Evolutionary conservation across 2,113 vertebrate species (phyloP), one percentile per base, ranked within the genome.

Genomic region (Odobenus rosmarus): DNA sequence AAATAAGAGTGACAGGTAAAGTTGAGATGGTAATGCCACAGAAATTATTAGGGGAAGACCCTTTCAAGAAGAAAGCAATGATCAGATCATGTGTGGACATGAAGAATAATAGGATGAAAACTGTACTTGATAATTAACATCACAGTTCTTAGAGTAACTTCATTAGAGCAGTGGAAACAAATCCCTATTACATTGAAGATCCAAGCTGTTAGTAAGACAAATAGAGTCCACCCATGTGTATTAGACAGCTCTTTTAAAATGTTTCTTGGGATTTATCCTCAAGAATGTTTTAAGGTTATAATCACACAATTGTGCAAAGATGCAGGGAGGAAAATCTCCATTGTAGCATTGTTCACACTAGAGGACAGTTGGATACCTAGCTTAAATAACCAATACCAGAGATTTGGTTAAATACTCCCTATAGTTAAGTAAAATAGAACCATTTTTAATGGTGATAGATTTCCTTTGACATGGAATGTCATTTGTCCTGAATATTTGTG

Each of bases 381-480:
- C 10, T 12, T 49, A 53, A 82, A 53, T 59, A 53, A 59, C 33
- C n/a, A 71, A 36, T 28, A 33, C 8, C 26, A 90, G 67, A 82
- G 18, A 74, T 86, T 39, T 81, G 26, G 33, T 85, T 59, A 69
- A 86, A 55, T 80, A 64, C 18, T 94, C 11, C 3, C 42, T 84
- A 16, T 4, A 31, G 11, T 80, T 31, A 95, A 33, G 14, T 79
- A 76, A 84, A 87, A 81, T n/a, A 53, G 4, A 51, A 49, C 15
- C 21, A 64, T 49, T 82, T 83, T 83, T 71, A 91, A 61, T 61
- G 33, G 57, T 51, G 74, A 31, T 10, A 49, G 12, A 80, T 88
- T 92, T 69, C 42, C 31, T 94, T 95, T 96, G 80, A 31, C 8
- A 74, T 24, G 5, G 31, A 26, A 85, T 91, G 26, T 26, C n/a